These are phyloP conservation scores for Ivindomyrus marchei DNA, from an alignment of 2,113 vertebrate species.

Conservation along the genomic window DNA sequence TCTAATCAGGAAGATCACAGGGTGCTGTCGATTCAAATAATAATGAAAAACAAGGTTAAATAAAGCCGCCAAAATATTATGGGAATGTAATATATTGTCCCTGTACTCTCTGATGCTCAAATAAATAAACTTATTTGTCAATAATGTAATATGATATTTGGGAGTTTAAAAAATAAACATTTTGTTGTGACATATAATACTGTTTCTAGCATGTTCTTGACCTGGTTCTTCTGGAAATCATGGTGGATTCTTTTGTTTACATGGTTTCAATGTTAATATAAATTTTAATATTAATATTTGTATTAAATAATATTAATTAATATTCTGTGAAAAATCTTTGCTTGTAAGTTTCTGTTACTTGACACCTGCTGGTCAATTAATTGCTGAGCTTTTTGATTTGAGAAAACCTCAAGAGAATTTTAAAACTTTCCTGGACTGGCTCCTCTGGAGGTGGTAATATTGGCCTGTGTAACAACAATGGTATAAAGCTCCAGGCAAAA, in stretches of 20 bases:
- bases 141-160: not conserved
- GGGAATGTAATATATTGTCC: not conserved
- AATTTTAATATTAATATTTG: not conserved
- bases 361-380: not conserved
- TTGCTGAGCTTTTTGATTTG: not conserved
- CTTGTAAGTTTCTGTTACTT: not conserved
- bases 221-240: not conserved
- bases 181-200: not conserved
- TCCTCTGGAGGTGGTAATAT: not conserved
- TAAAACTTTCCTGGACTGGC: not conserved
- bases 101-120: not conserved
- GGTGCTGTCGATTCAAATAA: not conserved
- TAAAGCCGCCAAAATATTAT: not conserved
- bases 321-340: not conserved
- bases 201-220: not conserved
- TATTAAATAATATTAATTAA: not conserved
- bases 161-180: not conserved
- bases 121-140: not conserved
- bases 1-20: not conserved
- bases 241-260: not conserved
- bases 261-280: not conserved
- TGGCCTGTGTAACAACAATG: not conserved
- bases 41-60: not conserved
- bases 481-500: not conserved
- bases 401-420: not conserved